Conservation (phyloP, 2,113 vertebrate species). For the Bombycilla garrulus region DNA sequence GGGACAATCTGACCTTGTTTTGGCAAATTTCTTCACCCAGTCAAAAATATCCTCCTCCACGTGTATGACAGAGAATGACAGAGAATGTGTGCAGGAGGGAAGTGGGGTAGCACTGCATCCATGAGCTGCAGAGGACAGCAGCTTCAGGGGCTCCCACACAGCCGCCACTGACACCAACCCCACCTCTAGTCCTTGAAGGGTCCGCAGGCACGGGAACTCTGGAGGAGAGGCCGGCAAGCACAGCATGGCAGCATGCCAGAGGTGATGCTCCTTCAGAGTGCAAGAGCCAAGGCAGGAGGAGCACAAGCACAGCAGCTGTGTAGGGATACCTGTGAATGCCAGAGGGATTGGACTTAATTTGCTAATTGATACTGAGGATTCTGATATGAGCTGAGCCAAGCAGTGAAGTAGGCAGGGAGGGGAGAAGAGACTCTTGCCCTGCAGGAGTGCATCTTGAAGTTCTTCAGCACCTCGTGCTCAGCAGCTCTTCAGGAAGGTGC, state of each 20-base stretch:
- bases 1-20: not conserved
- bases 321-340: not conserved
- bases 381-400: not conserved
- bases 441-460: rapidly evolving
- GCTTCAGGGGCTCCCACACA: not conserved
- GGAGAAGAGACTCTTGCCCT: not conserved
- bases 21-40: not conserved
- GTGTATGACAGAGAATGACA: not conserved
- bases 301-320: not conserved
- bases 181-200: not conserved
- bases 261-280: not conserved
- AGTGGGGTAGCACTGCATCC: rapidly evolving
- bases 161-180: not conserved
- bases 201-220: not conserved
- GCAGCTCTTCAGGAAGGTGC: not conserved
- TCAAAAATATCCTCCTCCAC: not conserved
- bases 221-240: rapidly evolving
- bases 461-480: not conserved
- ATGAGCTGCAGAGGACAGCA: not conserved
- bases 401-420: not conserved
- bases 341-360: not conserved
- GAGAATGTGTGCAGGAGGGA: not conserved
- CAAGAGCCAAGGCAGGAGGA: not conserved
- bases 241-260: rapidly evolving
- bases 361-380: not conserved